Base-by-base conservation (phyloP, 2,797 vertebrate species). In the Microhierax caerulescens region DNA sequence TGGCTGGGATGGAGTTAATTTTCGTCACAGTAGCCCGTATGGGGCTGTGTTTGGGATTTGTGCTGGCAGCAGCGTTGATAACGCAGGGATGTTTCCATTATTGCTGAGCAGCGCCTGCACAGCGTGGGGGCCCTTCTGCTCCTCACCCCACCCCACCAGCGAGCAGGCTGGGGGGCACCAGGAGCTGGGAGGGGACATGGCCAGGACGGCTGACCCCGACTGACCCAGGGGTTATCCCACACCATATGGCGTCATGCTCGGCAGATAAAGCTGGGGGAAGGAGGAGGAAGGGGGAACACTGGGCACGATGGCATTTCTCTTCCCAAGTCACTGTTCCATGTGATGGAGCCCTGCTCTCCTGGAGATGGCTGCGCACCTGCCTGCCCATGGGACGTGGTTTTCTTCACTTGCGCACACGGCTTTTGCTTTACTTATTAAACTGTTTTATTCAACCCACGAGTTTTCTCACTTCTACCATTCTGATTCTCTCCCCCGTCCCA, bases 241-340 rank as follows among this genome's bases (percentile, higher is more conserved):
- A 16, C 3, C 1, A 2, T 7, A 0, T 28, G 54, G 23, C 6
- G 10, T 34, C 51, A 8, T 16, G 32, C 32, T 81, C 15, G 57
- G 77, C 6, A 11, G n/a, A 3, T n/a, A 59, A 59, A 48, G 32
- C 78, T 7, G 18, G 67, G 10, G 43, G 12, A 37, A 18, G 41
- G 7, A 41, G 24, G 30, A 36, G 39, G 30, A 39, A 7, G 20
- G 23, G 12, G 4, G 5, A 4, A 21, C 1, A 4, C 48, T n/a
- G 12, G 39, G 30, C 37, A 34, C 32, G 48, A 18, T 65, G 79
- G 10, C 5, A 10, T 68, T 65, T 64, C 20, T 53, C 67, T 56
- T 64, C 60, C 34, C 34, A 64, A 10, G 45, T 43, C 51, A 34
- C 18, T 0, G 1, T 54, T 48, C 11, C 1, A 6, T 0, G 0